Conservation (phyloP, 2,888 invertebrate species). For the Ophraella communa region DNA sequence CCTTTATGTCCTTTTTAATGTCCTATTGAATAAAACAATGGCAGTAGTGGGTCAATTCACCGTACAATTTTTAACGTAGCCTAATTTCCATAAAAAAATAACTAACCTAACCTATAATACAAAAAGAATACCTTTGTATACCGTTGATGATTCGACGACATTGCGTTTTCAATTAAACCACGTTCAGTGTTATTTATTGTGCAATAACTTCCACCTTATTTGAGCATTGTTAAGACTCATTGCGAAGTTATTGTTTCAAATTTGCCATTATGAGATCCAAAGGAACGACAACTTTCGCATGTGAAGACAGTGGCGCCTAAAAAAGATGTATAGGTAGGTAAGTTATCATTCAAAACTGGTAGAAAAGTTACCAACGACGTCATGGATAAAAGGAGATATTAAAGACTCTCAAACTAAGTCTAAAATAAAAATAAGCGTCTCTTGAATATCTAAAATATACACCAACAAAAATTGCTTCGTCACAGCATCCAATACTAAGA, state of each 20-base stretch:
- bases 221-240: constrained; percentile 31
- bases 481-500: no score
- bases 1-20: no score
- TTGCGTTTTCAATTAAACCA: constrained; percentile 30
- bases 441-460: no score
- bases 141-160: constrained; percentile 14
- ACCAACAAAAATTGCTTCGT: no score
- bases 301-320: constrained; percentile 14
- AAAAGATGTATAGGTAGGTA: no score
- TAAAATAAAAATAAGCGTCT: no score
- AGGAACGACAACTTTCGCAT: constrained; percentile 20
- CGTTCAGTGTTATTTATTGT: constrained; percentile 27
- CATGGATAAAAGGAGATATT: no score
- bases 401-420: no score
- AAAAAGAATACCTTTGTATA: constrained; percentile 9
- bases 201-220: constrained; percentile 33
- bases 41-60: constrained; percentile 16
- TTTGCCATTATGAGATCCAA: constrained; percentile 35
- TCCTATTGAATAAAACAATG: constrained; percentile 8
- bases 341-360: no score
- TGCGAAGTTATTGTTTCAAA: constrained; percentile 35
- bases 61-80: constrained; percentile 13
- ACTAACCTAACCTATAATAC: neutral
- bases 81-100: constrained; percentile 20
- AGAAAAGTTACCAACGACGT: no score